Base-by-base conservation (phyloP, 2,113 vertebrate genomes). In the Brachypteracias leptosomus region DNA sequence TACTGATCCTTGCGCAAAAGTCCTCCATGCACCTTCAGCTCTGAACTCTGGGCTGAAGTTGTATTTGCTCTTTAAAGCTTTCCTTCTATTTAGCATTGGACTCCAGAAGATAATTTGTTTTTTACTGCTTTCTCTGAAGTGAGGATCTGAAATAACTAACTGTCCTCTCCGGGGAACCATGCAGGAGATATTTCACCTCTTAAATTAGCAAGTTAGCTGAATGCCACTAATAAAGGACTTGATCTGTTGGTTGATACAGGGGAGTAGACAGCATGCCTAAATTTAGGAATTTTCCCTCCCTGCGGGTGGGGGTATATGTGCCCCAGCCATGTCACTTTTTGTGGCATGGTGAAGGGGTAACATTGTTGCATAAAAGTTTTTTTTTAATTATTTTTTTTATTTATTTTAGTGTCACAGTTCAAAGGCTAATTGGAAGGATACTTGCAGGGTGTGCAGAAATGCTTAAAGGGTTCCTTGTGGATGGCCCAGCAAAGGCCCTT, bases 391-490 rank as follows among this genome's bases (percentile, higher is more conserved):
- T 91, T 89, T n/a, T 76, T 89, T 35, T 71, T 59, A 51, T 38
- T 9, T 47, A 55, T 90, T 75, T 89, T 63, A 14, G 52, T 88
- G 77, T 84, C 67, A 24, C 71, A 35, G 75, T 91, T 90, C 95
- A 47, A 83, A 93, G 94, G 71, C 71, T 93, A 29, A 83, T 70
- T 90, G 76, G 95, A 95, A 95, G 80, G 85, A 72, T 74, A 25
- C 42, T 97, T 77, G 13, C 21, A 35, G 89, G 80, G 66, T 94
- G 66, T 38, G 66, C 88, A 78, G 89, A 73, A 97, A 72, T 61
- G 94, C 93, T 97, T 97, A 94, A 97, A 96, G 84, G 57, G 91
- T 93, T 98, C 93, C 93, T 98, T 97, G 92, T 97, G 89, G 87
- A 63, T 28, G 54, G 90, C 33, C 74, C 85, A 95, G 96, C 93